A percentile compares a stretch with the other conserved stretches of the same genome.
phyloP scores from a whole-genome alignment of 2,888 invertebrate species.

The Pachliopta kotzebuea region DNA sequence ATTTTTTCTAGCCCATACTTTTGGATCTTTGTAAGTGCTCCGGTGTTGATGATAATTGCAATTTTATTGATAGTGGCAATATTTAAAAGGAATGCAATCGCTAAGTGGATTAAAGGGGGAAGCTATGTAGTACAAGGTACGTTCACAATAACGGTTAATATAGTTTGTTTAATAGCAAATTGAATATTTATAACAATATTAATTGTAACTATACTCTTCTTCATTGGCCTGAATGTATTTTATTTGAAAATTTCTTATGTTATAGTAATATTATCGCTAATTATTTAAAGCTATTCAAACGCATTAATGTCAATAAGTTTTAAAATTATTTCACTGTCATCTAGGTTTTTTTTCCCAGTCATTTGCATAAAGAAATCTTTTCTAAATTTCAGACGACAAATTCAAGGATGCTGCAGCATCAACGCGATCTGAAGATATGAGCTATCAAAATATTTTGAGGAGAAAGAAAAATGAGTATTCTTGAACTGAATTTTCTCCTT shows the following conservation, averaged over 20 bases:
- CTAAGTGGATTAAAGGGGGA: constrained; percentile 32
- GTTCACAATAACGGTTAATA: neutral
- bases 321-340: neutral
- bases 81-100: constrained; percentile 32
- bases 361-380: too few species aligned
- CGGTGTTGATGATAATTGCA: constrained; percentile 22
- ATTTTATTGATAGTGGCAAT: constrained; percentile 30
- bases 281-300: constrained; percentile 1
- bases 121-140: constrained; percentile 41
- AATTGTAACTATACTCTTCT: too few species aligned
- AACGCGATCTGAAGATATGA: neutral
- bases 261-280: neutral
- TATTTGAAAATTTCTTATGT: neutral
- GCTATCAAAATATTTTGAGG: constrained; percentile 4
- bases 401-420: neutral
- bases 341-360: neutral
- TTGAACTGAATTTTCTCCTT: neutral
- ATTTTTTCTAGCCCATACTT: constrained; percentile 32
- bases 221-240: too few species aligned
- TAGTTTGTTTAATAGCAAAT: too few species aligned
- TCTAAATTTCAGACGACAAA: constrained; percentile 8
- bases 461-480: constrained; percentile 1
- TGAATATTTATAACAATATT: too few species aligned
- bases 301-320: neutral
- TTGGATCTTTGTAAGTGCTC: constrained; percentile 33